These are phyloP conservation scores for Drosophila burlai DNA, from an alignment of 1,140 invertebrate species.

Conservation along the genomic window DNA sequence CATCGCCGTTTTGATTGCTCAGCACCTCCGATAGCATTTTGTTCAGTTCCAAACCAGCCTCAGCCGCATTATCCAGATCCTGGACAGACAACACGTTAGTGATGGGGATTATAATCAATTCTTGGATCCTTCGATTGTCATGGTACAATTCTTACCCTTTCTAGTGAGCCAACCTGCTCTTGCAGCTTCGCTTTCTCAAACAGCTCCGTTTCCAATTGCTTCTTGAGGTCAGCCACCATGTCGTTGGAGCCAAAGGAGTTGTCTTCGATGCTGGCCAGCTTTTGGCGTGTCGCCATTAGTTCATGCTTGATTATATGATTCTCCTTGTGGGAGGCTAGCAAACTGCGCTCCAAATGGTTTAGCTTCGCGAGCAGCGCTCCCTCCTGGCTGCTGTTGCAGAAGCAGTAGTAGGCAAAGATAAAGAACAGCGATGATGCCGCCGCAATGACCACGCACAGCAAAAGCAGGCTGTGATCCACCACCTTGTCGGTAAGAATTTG, in stretches of 20 bases:
- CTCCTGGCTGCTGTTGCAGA: constrained; percentile 90
- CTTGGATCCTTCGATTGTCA: fast-evolving
- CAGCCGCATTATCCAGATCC: constrained; percentile 88
- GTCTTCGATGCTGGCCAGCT: constrained; percentile 88
- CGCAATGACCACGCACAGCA: constrained; percentile 87
- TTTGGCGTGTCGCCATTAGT: constrained; percentile 87
- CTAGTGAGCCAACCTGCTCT: constrained; percentile 87
- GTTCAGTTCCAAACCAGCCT: constrained; percentile 89
- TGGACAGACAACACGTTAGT: constrained; percentile 7
- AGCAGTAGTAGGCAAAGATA: constrained; percentile 91
- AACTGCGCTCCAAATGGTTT: constrained; percentile 87
- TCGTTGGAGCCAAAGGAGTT: constrained; percentile 90
- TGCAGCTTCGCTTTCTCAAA: constrained; percentile 85
- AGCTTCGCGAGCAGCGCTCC: constrained; percentile 87
- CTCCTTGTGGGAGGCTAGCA: constrained; percentile 86
- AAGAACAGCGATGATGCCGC: constrained; percentile 90
- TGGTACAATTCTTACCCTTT: constrained; percentile 83
- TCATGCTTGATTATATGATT: constrained; percentile 89
- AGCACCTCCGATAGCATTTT: constrained; percentile 89
- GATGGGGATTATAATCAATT: background rate
- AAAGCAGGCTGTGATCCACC: constrained; percentile 76
- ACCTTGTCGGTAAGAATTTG: constrained; percentile 62
- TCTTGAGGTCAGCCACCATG: constrained; percentile 88
- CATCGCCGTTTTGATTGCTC: constrained; percentile 87
- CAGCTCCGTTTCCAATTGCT: constrained; percentile 86